phyloP scores from a whole-genome alignment of 2,113 vertebrate genomes.

The Melospiza melodia region DNA sequence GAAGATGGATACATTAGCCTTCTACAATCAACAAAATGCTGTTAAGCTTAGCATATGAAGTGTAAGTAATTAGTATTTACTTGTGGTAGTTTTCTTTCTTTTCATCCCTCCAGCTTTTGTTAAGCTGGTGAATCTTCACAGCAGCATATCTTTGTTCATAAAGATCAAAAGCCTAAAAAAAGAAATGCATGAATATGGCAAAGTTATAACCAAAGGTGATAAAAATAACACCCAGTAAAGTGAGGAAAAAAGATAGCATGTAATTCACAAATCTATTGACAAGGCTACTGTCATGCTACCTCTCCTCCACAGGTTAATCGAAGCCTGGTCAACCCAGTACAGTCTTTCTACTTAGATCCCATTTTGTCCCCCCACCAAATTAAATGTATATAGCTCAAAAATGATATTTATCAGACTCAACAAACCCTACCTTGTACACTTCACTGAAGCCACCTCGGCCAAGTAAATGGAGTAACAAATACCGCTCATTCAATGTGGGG shows the following conservation, averaged over 20 bases:
- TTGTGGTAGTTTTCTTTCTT: slow-evolving; percentile 99
- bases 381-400: background rate
- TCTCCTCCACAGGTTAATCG: background rate
- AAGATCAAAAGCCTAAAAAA: slow-evolving; percentile 94
- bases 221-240: background rate
- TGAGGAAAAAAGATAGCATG: background rate
- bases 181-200: slow-evolving; percentile 13
- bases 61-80: slow-evolving; percentile 77
- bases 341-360: background rate
- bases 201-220: slow-evolving; percentile 20
- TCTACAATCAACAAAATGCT: slow-evolving; percentile 1
- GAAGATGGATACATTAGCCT: slow-evolving; percentile 55
- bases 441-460: slow-evolving; percentile 99
- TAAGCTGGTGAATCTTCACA: slow-evolving; percentile 99
- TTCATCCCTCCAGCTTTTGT: slow-evolving; percentile 99
- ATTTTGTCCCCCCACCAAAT: fast-evolving
- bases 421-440: slow-evolving; percentile 91
- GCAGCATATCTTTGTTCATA: slow-evolving; percentile 98
- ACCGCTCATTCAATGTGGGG: slow-evolving; percentile 96
- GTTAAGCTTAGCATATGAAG: slow-evolving; percentile 39
- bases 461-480: slow-evolving; percentile 95
- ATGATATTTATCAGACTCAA: background rate
- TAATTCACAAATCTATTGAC: background rate
- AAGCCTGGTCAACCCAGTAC: background rate
- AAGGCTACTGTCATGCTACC: background rate